Conservation (phyloP, 1,140 invertebrate genomes). For the Drosophila prosaltans region DNA sequence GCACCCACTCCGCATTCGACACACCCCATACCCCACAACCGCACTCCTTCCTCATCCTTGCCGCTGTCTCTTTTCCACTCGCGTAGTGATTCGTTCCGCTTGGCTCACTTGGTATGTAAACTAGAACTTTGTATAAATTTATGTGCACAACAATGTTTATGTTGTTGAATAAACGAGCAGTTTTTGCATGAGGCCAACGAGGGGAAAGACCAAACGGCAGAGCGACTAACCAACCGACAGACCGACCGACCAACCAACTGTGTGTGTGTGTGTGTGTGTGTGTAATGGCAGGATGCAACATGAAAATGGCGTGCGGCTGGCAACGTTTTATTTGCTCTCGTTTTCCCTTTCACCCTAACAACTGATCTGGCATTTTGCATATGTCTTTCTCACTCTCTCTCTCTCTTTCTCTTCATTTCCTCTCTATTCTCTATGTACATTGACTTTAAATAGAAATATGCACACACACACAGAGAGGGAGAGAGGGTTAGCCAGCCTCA, state of each 20-base stretch:
- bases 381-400: not conserved
- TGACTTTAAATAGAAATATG: constrained; percentile 54
- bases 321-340: constrained; percentile 74
- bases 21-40: not conserved
- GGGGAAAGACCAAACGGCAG: not conserved
- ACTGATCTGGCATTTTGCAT: constrained; percentile 10
- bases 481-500: constrained; percentile 1
- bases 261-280: constrained; percentile 25
- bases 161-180: constrained; percentile 80
- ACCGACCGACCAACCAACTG: not conserved
- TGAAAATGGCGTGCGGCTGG: constrained; percentile 77
- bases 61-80: not conserved
- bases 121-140: constrained; percentile 81
- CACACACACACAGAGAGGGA: constrained; percentile 10
- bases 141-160: constrained; percentile 80
- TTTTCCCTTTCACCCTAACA: constrained; percentile 23
- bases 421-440: constrained; percentile 8
- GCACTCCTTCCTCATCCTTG: not conserved
- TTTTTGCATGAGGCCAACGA: constrained; percentile 66
- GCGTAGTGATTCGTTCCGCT: not conserved
- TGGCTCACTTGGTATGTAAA: constrained; percentile 57
- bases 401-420: not conserved
- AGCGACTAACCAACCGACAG: not conserved
- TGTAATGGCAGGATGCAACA: constrained; percentile 78
- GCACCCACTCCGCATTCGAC: not conserved